phyloP scores from a whole-genome alignment of 2,113 vertebrate genomes.

The Mus musculus region GRCm39 chr6:12482501-12483000 shows the following conservation, averaged over 20 bases:
- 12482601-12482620: too few species aligned
- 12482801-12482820: neutral
- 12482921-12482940: neutral
- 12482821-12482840: slow-evolving; percentile 8
- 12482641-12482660: slow-evolving; percentile 4
- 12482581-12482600: neutral
- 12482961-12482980: neutral
- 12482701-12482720: neutral
- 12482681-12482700: neutral
- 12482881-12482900: neutral
- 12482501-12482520: neutral
- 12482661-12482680: neutral
- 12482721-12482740: neutral
- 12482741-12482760: neutral
- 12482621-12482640: neutral
- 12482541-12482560: neutral
- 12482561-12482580: neutral
- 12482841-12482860: slow-evolving; percentile 16
- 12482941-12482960: neutral
- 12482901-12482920: neutral
- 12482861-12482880: neutral
- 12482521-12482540: slow-evolving; percentile 1
- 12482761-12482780: neutral
- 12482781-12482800: neutral
- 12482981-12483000: neutral